Evolutionary conservation across 2,113 vertebrate genomes (phyloP).

Genomic region (Aleadryas rufinucha): DNA sequence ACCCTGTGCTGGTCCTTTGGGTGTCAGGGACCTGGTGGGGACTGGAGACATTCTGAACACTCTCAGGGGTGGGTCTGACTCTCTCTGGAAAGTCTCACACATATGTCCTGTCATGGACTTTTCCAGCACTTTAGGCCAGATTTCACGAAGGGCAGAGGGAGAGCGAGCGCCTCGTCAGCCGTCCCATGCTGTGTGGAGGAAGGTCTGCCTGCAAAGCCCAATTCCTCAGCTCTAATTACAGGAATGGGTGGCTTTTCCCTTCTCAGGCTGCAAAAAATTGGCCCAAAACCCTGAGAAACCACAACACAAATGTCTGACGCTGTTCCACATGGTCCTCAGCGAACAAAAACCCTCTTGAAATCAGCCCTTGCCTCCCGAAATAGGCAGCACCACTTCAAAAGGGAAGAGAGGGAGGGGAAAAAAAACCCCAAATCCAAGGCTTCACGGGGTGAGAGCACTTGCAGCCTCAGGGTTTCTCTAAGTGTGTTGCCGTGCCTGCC

Average conservation of each 20-base stretch:
- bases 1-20: neutral
- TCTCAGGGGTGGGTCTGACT: neutral
- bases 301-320: constrained; percentile 5
- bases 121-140: neutral
- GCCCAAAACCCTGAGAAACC: constrained; percentile 40
- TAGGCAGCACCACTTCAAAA: constrained; percentile 46
- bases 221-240: constrained; percentile 13
- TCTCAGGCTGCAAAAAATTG: constrained; percentile 40
- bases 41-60: accelerated
- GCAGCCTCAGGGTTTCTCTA: neutral
- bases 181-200: accelerated
- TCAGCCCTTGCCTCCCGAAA: constrained; percentile 27
- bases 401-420: neutral
- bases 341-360: constrained; percentile 33
- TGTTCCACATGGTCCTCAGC: neutral
- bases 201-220: neutral
- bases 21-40: neutral
- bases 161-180: accelerated
- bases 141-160: neutral
- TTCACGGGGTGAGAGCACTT: neutral
- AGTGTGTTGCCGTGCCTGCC: neutral
- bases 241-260: constrained; percentile 55
- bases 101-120: neutral
- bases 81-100: accelerated
- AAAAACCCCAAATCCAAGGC: neutral